Evolutionary conservation across 2,888 invertebrate genomes (phyloP).

Genomic region (Nowickia ferox): DNA sequence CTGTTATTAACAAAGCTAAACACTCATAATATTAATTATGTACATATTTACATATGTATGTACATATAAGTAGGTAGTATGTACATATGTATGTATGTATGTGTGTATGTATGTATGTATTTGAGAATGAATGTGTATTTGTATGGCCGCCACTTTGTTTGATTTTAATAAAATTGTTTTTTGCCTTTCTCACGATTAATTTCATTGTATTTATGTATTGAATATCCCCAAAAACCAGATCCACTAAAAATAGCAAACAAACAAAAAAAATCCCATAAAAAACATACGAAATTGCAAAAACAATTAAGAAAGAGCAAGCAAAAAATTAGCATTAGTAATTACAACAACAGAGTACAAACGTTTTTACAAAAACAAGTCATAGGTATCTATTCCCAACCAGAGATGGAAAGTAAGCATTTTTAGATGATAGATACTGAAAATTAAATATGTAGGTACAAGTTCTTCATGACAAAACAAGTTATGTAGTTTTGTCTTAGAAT

Average conservation of each 20-base stretch:
- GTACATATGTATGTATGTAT: neutral
- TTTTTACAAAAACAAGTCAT: neutral
- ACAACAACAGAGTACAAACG: slow-evolving; percentile 23
- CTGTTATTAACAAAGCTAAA: no score
- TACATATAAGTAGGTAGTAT: neutral
- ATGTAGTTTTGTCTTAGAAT: no score
- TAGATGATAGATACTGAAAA: no score
- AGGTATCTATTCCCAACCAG: neutral
- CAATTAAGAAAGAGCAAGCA: slow-evolving; percentile 18
- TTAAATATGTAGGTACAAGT: no score
- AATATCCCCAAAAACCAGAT: slow-evolving; percentile 25
- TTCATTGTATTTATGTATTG: neutral
- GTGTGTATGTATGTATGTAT: neutral
- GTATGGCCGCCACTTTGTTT: no score
- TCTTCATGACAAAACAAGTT: no score
- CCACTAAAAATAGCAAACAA: slow-evolving; percentile 14
- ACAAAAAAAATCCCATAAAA: slow-evolving; percentile 8
- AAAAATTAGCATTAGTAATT: slow-evolving; percentile 43
- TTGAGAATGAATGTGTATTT: no score
- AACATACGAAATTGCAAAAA: slow-evolving; percentile 30
- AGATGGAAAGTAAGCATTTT: neutral
- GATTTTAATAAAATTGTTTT: neutral
- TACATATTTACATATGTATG: neutral
- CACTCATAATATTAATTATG: neutral
- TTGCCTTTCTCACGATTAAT: neutral